phyloP scores from a whole-genome alignment of 2,113 vertebrate genomes.

The Odontophorus gujanensis region DNA sequence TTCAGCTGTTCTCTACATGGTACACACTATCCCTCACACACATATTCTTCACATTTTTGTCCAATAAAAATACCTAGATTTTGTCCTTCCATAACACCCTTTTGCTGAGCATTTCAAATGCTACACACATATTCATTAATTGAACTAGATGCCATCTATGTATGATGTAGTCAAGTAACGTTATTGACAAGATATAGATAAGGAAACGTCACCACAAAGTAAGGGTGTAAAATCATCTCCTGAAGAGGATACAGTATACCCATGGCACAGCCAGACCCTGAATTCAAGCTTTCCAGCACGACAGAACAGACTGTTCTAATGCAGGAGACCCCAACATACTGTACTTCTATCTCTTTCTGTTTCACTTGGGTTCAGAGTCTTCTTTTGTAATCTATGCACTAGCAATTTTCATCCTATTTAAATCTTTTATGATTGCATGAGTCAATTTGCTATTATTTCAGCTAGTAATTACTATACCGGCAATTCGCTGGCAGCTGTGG shows the following conservation, averaged over 20 bases:
- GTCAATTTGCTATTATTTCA: slow-evolving; percentile 73
- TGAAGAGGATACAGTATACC: background rate
- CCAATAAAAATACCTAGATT: background rate
- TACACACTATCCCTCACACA: background rate
- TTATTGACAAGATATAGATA: background rate
- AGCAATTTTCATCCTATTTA: slow-evolving; percentile 73
- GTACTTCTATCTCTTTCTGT: background rate
- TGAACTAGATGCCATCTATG: background rate
- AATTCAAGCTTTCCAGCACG: background rate
- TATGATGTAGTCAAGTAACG: background rate
- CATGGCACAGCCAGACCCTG: background rate
- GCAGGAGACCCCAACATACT: background rate
- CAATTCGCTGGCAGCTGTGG: slow-evolving; percentile 71
- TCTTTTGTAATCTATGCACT: slow-evolving; percentile 55
- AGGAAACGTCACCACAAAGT: background rate
- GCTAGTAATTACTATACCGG: slow-evolving; percentile 68
- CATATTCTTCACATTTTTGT: background rate
- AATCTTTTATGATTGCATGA: slow-evolving; percentile 73
- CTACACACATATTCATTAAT: background rate
- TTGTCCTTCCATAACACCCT: background rate
- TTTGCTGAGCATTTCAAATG: background rate
- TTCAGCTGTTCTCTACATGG: background rate
- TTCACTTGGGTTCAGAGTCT: slow-evolving; percentile 54
- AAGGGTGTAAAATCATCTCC: background rate
- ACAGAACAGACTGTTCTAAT: background rate